These are phyloP conservation scores for Ibycter americanus DNA, from an alignment of 2,797 vertebrate genomes.

Conservation along the genomic window DNA sequence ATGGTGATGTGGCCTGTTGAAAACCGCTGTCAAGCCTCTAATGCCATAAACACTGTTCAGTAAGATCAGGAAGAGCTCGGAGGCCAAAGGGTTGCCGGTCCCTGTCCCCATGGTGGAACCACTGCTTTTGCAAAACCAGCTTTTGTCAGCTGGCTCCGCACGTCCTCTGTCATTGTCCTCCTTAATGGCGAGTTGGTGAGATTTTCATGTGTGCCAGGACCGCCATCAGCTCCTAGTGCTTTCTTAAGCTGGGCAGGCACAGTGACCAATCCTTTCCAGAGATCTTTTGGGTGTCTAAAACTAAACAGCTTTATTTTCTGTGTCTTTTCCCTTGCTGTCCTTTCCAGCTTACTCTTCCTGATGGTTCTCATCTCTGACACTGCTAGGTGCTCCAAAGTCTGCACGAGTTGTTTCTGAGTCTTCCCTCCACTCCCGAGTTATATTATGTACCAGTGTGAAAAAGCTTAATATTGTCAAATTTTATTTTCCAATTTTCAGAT, in stretches of 20 bases:
- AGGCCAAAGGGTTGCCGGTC: not conserved
- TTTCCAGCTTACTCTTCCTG: not conserved
- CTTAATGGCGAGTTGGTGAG: not conserved
- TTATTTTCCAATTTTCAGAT: not conserved
- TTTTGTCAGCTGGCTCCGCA: not conserved
- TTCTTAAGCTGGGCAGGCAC: not conserved
- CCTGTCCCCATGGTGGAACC: rapidly evolving
- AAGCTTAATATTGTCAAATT: not conserved
- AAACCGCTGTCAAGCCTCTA: not conserved
- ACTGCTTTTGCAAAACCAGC: not conserved
- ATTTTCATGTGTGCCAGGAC: not conserved
- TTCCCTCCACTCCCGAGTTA: not conserved
- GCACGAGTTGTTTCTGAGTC: not conserved
- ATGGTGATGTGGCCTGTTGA: not conserved
- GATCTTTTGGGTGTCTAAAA: not conserved
- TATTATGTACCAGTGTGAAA: not conserved
- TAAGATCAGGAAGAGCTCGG: not conserved
- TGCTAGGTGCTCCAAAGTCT: not conserved
- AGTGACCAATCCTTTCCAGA: not conserved
- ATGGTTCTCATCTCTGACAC: not conserved
- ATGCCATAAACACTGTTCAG: not conserved
- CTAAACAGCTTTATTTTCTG: not conserved
- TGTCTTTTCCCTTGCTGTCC: not conserved
- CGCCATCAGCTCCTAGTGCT: not conserved
- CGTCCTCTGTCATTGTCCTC: not conserved